A percentile compares a stretch with the other conserved stretches of the same genome.
Evolutionary conservation across 2,888 invertebrate species (phyloP).

Genomic region (Cancer borealis): DNA sequence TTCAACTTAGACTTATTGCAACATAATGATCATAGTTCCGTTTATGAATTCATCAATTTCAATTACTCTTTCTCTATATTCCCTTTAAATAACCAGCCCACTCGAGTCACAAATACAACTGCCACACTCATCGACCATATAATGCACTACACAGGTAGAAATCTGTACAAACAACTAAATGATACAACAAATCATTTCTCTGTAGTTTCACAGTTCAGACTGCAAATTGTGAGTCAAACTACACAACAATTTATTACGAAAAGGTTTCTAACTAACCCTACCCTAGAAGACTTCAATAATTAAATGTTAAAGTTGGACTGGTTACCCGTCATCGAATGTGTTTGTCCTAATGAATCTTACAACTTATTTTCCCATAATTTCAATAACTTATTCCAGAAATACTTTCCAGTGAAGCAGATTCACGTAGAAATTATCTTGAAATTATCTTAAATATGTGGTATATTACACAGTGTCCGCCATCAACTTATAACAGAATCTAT

Average conservation of each 20-base stretch:
- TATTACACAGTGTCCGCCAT: too few species aligned
- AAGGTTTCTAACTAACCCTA: background rate
- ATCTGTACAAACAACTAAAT: background rate
- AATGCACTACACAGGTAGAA: background rate
- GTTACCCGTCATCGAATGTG: background rate
- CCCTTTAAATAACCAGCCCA: background rate
- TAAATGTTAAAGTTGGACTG: background rate
- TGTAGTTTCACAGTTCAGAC: background rate
- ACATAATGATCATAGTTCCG: background rate
- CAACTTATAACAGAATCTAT: too few species aligned
- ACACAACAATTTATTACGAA: background rate
- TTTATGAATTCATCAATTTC: background rate
- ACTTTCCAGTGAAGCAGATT: background rate
- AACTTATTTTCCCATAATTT: background rate
- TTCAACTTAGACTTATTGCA: background rate
- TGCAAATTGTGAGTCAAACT: background rate
- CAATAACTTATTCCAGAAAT: background rate
- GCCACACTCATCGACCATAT: slow-evolving; percentile 8
- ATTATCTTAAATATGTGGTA: too few species aligned
- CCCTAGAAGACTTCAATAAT: background rate
- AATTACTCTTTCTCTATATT: background rate
- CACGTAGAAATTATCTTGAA: background rate
- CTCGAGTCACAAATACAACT: background rate
- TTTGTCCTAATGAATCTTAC: background rate
- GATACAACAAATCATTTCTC: slow-evolving; percentile 24